Percentiles rank a stretch among this genome's conserved stretches.
These are phyloP conservation scores for Frieseomelitta varia DNA, from an alignment of 1,140 invertebrate species.

Conservation along the genomic window DNA sequence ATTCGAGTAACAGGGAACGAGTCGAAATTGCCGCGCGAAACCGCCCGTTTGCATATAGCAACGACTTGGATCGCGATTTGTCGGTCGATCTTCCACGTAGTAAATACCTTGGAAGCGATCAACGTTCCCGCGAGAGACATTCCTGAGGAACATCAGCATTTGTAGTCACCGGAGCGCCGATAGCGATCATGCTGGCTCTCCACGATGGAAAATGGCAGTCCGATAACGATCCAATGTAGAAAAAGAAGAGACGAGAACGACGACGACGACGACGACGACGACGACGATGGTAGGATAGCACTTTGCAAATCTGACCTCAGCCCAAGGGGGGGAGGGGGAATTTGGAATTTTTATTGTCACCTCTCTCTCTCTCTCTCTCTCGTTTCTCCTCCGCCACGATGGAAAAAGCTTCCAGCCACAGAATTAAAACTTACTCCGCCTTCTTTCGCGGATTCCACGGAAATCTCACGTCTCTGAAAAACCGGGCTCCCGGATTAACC, in stretches of 20 bases:
- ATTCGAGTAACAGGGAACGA: neutral
- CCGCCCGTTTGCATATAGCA: conserved; percentile 3
- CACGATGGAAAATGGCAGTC: conserved; percentile 28
- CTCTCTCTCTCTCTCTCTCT: neutral
- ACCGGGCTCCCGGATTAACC: conserved; percentile 10
- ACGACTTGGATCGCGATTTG: conserved; percentile 22
- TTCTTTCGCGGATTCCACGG: neutral
- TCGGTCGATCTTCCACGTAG: conserved; percentile 16
- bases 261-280: conserved; percentile 4
- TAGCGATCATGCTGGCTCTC: conserved; percentile 41
- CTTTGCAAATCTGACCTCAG: conserved; percentile 56
- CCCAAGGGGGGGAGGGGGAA: neutral
- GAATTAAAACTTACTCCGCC: conserved; percentile 21
- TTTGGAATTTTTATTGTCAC: conserved; percentile 37
- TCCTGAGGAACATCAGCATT: conserved; percentile 40
- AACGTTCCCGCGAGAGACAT: conserved; percentile 17
- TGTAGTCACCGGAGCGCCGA: conserved; percentile 39
- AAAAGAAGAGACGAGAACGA: conserved; percentile 8
- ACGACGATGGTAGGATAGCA: conserved; percentile 13
- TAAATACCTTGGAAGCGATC: conserved; percentile 52
- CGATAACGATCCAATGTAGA: conserved; percentile 49
- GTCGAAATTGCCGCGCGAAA: neutral
- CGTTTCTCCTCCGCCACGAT: no score
- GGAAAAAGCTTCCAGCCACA: conserved; percentile 12
- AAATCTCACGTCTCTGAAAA: neutral